Conservation (phyloP, 2,888 invertebrate genomes). For the Microctonus hyperodae region DNA sequence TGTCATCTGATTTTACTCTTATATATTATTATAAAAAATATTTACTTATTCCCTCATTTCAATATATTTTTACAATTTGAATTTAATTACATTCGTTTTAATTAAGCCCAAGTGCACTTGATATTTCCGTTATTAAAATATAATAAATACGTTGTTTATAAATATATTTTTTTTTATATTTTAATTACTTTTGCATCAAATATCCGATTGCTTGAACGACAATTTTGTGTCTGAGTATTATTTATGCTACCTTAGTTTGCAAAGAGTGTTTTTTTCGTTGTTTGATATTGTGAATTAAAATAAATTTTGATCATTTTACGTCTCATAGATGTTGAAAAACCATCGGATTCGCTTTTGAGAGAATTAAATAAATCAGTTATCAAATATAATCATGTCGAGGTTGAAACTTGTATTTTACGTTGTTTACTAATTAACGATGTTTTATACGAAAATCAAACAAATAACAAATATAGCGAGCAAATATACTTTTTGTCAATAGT, state of each 20-base stretch:
- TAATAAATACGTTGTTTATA: too few relatives aligned
- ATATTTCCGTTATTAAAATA: too few relatives aligned
- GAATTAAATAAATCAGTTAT: not conserved
- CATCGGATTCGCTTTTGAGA: not conserved
- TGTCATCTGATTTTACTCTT: not conserved
- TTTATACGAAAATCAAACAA: not conserved
- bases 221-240: not conserved
- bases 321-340: too few relatives aligned
- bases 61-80: not conserved
- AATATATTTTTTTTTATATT: not conserved
- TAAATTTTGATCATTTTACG: not conserved
- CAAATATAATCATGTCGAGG: constrained; percentile 11
- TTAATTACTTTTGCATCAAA: not conserved
- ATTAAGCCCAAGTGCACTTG: not conserved
- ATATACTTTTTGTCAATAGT: constrained; percentile 4
- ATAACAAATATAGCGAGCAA: not conserved
- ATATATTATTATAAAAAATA: not conserved
- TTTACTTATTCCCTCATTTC: not conserved
- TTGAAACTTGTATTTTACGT: constrained; percentile 6
- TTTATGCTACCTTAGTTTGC: not conserved
- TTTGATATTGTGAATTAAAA: too few relatives aligned
- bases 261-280: too few relatives aligned
- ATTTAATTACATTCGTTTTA: not conserved
- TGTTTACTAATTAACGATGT: constrained; percentile 12
- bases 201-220: not conserved